A percentile compares a stretch with the other conserved stretches of the same genome.
These are phyloP conservation scores for Phengaris alcon DNA, from an alignment of 2,888 invertebrate species.

Conservation along the genomic window DNA sequence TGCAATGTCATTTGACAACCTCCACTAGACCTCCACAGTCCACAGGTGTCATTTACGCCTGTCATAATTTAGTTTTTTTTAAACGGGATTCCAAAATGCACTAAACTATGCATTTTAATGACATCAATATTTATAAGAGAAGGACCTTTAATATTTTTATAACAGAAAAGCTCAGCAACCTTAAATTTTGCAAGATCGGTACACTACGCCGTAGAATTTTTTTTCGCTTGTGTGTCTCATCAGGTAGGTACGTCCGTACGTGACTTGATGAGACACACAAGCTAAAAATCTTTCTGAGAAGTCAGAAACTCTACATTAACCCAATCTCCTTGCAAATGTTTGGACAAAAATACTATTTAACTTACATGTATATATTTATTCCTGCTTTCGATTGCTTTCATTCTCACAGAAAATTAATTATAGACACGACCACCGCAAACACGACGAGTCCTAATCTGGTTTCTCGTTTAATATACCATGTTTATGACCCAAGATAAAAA, in stretches of 20 bases:
- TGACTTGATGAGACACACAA: too few species aligned
- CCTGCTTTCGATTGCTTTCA: slow-evolving; percentile 58
- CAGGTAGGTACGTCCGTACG: too few species aligned
- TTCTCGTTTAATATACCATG: slow-evolving; percentile 40
- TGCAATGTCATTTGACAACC: slow-evolving; percentile 5
- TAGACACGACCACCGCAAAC: slow-evolving; percentile 33
- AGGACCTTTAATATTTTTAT: too few species aligned
- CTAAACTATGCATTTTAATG: background rate
- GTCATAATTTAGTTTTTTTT: background rate
- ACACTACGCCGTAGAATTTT: too few species aligned
- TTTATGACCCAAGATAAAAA: slow-evolving; percentile 40
- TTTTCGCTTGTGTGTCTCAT: too few species aligned
- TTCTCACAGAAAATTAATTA: slow-evolving; percentile 33
- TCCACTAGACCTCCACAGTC: background rate
- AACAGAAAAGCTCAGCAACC: too few species aligned
- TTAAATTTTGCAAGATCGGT: too few species aligned
- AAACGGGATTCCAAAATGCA: background rate
- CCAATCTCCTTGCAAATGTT: too few species aligned
- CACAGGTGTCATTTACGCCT: slow-evolving; percentile 19
- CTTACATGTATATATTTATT: slow-evolving; percentile 38
- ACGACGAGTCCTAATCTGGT: slow-evolving; percentile 43
- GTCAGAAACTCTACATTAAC: too few species aligned
- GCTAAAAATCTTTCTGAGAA: too few species aligned
- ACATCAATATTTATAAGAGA: background rate
- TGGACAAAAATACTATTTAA: too few species aligned